Percentiles rank a stretch among this genome's conserved stretches.
These are phyloP conservation scores for Pseudoatta argentina DNA, from an alignment of 1,140 invertebrate species.

Conservation along the genomic window DNA sequence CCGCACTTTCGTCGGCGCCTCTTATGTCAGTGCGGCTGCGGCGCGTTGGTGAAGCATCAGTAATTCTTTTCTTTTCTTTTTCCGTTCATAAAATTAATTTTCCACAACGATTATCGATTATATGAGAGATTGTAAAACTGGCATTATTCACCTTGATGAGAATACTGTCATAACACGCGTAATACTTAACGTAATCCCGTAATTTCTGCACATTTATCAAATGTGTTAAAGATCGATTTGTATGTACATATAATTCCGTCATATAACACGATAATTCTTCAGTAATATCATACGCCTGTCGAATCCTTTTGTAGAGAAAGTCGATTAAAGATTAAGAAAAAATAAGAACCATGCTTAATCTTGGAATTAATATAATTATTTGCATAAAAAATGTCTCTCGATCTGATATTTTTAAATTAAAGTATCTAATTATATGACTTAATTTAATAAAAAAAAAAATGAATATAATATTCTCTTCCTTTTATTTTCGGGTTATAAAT, in stretches of 20 bases:
- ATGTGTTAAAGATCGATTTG: neutral
- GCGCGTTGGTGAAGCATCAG: conserved; percentile 7
- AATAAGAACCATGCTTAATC: neutral
- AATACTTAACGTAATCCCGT: neutral
- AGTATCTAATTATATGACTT: neutral
- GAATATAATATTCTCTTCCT: neutral
- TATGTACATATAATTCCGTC: neutral
- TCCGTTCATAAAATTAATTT: conserved; percentile 24
- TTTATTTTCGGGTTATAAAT: neutral
- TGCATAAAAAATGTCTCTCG: neutral
- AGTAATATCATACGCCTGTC: neutral
- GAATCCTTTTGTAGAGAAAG: conserved; percentile 1
- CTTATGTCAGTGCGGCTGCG: conserved; percentile 64
- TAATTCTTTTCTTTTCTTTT: conserved; percentile 13
- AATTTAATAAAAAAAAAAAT: neutral
- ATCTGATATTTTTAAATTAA: neutral
- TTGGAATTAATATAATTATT: neutral
- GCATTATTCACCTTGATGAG: neutral
- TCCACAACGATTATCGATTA: neutral
- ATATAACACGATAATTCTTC: neutral
- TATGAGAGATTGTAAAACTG: neutral
- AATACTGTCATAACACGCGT: neutral
- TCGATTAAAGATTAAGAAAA: neutral
- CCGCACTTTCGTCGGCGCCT: conserved; percentile 80
- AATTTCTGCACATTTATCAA: conserved; percentile 15